These are phyloP conservation scores for Adelognathus sp. DNA, from an alignment of 2,888 invertebrate genomes.

Conservation along the genomic window DNA sequence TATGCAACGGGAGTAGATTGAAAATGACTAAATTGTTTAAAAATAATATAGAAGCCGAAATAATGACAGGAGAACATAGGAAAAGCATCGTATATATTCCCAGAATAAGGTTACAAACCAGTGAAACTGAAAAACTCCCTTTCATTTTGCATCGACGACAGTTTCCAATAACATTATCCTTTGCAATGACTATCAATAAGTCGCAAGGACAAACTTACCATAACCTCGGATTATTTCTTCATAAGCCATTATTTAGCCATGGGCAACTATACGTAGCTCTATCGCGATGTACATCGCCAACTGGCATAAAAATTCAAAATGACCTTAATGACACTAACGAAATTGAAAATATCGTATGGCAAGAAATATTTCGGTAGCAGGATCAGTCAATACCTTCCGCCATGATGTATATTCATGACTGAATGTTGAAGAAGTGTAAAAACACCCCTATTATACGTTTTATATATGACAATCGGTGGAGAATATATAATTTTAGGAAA, in stretches of 20 bases:
- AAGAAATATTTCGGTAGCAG: not conserved
- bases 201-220: not conserved
- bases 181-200: conserved; percentile 6
- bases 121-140: not conserved
- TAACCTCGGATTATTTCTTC: not conserved
- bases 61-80: not conserved
- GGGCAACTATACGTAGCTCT: not conserved
- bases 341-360: not conserved
- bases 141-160: conserved; percentile 2
- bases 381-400: no score
- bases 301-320: not conserved
- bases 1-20: not conserved
- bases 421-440: conserved; percentile 9
- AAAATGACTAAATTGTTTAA: not conserved
- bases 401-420: no score
- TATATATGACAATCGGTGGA: no score
- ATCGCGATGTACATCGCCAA: not conserved
- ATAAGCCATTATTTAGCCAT: not conserved
- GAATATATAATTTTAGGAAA: no score
- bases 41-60: not conserved
- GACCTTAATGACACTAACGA: not conserved
- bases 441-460: no score
- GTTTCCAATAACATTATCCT: not conserved
- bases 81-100: not conserved
- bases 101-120: not conserved